Conservation (phyloP, 2,888 invertebrate genomes). For the Salticus scenicus region DNA sequence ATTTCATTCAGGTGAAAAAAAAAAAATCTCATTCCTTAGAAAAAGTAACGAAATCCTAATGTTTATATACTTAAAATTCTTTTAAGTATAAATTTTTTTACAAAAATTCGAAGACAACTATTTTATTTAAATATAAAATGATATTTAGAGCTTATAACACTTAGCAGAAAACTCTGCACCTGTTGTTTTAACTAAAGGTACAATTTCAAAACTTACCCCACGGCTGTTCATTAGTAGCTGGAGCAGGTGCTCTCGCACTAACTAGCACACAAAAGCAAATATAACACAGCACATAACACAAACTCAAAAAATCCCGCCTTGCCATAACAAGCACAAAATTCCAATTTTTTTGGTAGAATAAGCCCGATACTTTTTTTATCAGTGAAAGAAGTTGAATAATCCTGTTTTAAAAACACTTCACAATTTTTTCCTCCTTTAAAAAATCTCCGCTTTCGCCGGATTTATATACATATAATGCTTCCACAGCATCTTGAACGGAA, state of each 20-base stretch:
- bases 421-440: neutral
- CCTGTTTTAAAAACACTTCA: neutral
- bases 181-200: no score
- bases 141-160: no score
- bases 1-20: no score
- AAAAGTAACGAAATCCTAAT: no score
- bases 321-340: slow-evolving; percentile 38
- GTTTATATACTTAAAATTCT: no score
- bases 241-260: slow-evolving; percentile 48
- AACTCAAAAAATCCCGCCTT: slow-evolving; percentile 39
- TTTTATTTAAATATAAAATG: no score
- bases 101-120: no score
- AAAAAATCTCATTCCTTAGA: no score
- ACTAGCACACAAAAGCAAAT: slow-evolving; percentile 38
- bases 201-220: slow-evolving; percentile 58
- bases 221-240: slow-evolving; percentile 66
- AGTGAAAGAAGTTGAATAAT: neutral
- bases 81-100: no score
- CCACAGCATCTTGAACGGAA: neutral
- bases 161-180: no score
- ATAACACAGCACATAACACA: slow-evolving; percentile 54
- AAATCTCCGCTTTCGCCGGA: neutral
- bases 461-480: neutral
- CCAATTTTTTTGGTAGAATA: neutral
- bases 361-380: neutral